A percentile compares a stretch with the other conserved stretches of the same genome.
These are phyloP conservation scores for Threskiornis aethiopicus DNA, from an alignment of 2,797 vertebrate species.

Conservation along the genomic window DNA sequence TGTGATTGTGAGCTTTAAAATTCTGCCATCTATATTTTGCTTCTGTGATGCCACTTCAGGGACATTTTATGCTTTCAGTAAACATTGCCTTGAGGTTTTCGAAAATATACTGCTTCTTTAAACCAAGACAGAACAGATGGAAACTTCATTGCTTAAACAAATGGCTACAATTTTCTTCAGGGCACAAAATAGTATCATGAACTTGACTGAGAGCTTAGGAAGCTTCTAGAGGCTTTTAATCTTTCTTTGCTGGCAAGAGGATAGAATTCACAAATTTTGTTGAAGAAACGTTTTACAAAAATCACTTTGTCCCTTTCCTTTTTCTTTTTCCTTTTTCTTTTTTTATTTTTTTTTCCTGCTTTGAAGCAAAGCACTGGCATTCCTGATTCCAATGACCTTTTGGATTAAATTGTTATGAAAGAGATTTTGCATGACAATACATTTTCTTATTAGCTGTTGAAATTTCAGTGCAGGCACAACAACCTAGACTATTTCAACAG, in stretches of 20 bases:
- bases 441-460: not conserved
- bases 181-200: not conserved
- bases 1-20: constrained; percentile 4
- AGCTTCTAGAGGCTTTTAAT: constrained; percentile 27
- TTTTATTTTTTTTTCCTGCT: not conserved
- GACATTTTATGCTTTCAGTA: constrained; percentile 49
- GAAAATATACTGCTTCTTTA: constrained; percentile 55
- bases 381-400: not conserved
- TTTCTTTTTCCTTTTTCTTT: not conserved
- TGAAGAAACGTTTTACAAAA: not conserved
- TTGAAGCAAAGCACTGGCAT: not conserved
- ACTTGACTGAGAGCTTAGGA: constrained; percentile 31
- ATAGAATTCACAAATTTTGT: not conserved
- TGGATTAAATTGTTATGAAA: not conserved
- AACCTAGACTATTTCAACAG: not conserved
- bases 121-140: constrained; percentile 62
- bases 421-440: constrained; percentile 22
- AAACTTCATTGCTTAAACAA: constrained; percentile 55
- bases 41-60: constrained; percentile 37
- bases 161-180: constrained; percentile 23
- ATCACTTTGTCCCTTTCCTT: not conserved
- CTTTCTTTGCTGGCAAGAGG: not conserved
- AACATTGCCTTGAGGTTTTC: constrained; percentile 50
- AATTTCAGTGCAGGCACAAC: not conserved
- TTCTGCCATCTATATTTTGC: constrained; percentile 39